phyloP scores from a whole-genome alignment of 2,888 invertebrate species.

The Neoitamus cyanurus region DNA sequence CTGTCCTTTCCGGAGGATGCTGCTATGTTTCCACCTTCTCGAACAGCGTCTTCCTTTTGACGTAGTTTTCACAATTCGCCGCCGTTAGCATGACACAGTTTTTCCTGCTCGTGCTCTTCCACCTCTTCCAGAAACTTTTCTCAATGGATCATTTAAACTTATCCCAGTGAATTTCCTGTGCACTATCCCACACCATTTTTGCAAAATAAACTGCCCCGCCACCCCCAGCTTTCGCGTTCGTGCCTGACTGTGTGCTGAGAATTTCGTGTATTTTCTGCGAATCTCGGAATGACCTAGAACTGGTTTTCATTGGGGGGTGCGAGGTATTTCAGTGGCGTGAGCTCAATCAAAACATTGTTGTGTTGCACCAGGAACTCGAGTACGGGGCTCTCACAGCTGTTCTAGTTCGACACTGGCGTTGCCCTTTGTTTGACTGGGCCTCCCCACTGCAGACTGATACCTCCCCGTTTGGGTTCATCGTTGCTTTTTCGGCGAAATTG shows the following conservation, averaged over 20 bases:
- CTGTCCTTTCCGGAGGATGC: not conserved
- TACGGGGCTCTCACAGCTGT: not conserved
- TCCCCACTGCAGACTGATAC: not conserved
- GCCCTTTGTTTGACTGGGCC: not conserved
- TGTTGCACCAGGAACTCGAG: not conserved
- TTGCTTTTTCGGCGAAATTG: not conserved
- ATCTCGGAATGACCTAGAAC: not conserved
- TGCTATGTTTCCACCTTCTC: too few relatives aligned
- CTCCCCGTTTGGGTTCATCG: not conserved
- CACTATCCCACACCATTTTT: not conserved
- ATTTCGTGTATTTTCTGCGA: not conserved
- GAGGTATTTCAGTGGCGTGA: not conserved
- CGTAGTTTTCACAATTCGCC: not conserved
- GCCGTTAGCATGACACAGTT: not conserved
- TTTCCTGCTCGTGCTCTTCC: not conserved
- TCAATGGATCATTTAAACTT: slow-evolving; percentile 10
- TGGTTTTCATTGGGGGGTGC: not conserved
- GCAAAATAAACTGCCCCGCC: not conserved
- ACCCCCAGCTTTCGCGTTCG: not conserved
- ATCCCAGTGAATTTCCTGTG: not conserved
- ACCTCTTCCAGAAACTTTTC: not conserved
- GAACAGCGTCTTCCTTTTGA: not conserved
- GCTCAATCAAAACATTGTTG: slow-evolving; percentile 1
- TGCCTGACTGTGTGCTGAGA: not conserved
- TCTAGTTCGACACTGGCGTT: not conserved